These are phyloP conservation scores for Tympanoctomys barrerae DNA, from an alignment of 2,797 vertebrate genomes.

Conservation along the genomic window DNA sequence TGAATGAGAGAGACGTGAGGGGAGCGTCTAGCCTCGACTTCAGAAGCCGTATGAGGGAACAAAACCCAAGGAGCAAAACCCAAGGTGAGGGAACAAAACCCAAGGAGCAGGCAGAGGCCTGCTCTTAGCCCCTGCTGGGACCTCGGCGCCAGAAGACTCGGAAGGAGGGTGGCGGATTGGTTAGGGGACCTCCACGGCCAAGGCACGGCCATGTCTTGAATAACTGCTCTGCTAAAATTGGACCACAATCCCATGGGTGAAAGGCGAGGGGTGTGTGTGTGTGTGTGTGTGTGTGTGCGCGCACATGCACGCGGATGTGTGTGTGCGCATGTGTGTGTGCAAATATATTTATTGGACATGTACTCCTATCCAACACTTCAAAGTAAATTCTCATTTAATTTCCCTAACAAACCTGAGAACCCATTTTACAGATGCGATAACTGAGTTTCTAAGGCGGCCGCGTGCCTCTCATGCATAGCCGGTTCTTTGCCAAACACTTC, in stretches of 20 bases:
- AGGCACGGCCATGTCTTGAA: not conserved
- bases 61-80: no score
- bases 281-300: no score
- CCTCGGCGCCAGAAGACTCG: not conserved
- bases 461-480: no score
- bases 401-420: not conserved
- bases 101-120: not conserved
- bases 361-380: not conserved
- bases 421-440: not conserved
- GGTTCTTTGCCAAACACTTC: not conserved
- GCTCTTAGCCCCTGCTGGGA: no score
- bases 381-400: not conserved
- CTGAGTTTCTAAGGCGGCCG: not conserved
- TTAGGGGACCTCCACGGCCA: not conserved
- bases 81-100: not conserved
- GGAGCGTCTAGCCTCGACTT: not conserved
- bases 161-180: fast-evolving
- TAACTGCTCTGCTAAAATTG: not conserved
- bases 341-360: not conserved
- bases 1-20: conserved; percentile 8
- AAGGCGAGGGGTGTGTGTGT: no score
- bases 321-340: no score
- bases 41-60: not conserved
- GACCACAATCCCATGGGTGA: not conserved
- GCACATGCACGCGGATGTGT: no score